phyloP scores from a whole-genome alignment of 2,888 invertebrate genomes.

The Hedya salicella region DNA sequence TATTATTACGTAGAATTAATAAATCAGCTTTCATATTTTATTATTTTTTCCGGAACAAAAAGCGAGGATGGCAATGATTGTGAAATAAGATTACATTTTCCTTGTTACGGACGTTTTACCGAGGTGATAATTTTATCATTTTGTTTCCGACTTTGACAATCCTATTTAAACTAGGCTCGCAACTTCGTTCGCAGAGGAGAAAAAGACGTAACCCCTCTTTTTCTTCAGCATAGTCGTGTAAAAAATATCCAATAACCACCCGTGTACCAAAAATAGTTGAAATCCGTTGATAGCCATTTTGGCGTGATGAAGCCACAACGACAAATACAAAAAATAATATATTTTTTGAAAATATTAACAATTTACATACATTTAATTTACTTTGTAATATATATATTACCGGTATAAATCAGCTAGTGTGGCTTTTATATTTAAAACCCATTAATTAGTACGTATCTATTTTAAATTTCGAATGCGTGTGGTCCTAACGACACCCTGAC shows the following conservation, averaged over 20 bases:
- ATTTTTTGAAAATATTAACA: no score
- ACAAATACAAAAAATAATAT: no score
- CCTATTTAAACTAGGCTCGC: no score
- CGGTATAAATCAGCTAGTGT: slow-evolving; percentile 16
- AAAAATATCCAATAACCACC: no score
- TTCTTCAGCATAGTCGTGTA: no score
- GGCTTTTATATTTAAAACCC: slow-evolving; percentile 4
- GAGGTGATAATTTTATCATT: slow-evolving; percentile 4
- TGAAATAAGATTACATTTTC: slow-evolving; percentile 17
- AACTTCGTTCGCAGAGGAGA: no score
- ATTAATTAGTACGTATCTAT: slow-evolving; percentile 23
- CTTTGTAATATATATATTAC: neutral
- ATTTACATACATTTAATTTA: no score
- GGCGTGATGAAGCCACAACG: no score
- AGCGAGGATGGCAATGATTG: neutral
- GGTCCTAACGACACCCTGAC: slow-evolving; percentile 44
- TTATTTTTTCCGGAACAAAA: neutral
- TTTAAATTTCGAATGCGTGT: slow-evolving; percentile 43
- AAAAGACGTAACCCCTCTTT: no score
- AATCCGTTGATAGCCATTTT: no score
- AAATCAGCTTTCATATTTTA: neutral
- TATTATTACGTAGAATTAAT: neutral
- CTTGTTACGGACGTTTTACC: neutral
- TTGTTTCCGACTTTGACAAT: no score
- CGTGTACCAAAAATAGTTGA: no score